These are phyloP conservation scores for Psophia crepitans DNA, from an alignment of 2,113 vertebrate species.

Conservation along the genomic window DNA sequence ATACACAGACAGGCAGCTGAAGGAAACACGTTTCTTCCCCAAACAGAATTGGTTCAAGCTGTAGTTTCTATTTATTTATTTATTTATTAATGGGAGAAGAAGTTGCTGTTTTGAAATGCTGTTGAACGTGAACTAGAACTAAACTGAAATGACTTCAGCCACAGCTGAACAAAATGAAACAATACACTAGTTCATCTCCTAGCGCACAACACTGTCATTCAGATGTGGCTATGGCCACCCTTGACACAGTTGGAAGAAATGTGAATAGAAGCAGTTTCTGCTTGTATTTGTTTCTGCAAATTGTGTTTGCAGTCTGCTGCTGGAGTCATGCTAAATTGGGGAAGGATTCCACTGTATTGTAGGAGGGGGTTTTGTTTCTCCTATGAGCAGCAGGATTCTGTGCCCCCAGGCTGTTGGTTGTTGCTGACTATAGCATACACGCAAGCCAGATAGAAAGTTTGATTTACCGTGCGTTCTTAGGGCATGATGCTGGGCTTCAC, in stretches of 20 bases:
- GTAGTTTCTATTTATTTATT: neutral
- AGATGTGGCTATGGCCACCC: neutral
- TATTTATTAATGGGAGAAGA: conserved; percentile 9
- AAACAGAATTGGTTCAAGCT: neutral
- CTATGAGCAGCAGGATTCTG: neutral
- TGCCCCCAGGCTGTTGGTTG: neutral
- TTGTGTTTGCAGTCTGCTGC: neutral
- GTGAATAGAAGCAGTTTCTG: neutral
- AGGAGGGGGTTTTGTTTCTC: neutral
- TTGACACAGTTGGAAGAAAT: conserved; percentile 41
- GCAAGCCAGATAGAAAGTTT: neutral
- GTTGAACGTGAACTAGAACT: conserved; percentile 10
- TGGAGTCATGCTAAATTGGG: neutral
- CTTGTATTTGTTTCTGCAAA: too few relatives aligned
- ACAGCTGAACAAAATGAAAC: conserved; percentile 53
- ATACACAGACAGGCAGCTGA: neutral
- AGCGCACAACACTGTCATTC: conserved; percentile 33
- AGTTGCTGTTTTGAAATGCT: conserved; percentile 14
- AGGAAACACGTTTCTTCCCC: neutral
- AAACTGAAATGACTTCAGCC: conserved; percentile 41
- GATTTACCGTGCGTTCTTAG: neutral
- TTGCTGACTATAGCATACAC: neutral
- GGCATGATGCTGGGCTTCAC: neutral
- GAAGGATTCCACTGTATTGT: neutral
- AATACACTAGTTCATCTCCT: conserved; percentile 29